Base-by-base conservation (phyloP, 2,113 vertebrate genomes). In the rat (Rattus norvegicus) region DNA sequence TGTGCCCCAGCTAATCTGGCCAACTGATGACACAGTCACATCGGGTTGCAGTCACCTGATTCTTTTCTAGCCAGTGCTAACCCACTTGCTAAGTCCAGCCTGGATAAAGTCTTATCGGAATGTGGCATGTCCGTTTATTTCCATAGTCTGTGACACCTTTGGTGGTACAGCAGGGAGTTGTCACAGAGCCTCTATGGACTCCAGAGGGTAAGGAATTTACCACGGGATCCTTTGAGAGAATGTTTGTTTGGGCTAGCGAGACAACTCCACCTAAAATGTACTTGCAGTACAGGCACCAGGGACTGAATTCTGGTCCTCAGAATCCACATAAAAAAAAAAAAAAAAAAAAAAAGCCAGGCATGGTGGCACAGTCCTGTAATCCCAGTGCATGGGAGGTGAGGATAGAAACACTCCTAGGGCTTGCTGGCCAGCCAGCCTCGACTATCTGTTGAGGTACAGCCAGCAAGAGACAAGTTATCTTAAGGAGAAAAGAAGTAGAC, bases 61-160 rank as follows among this genome's bases (percentile, higher is more conserved):
- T 83, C 56, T 80, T 94, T 86, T 26, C 59, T 65, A 47, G 26
- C 8, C 70, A 94, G 94, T 28, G 26, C 20, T 10, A 92, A 24
- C 6, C 43, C 26, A 75, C 36, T n/a, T 69, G 17, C 76, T 54
- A 92, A 96, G 56, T 92, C 39, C 43, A 84, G n/a, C 3, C 70
- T 79, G 39, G 39, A 73, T 91, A 88, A 88, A 67, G 52, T 96
- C 84, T 89, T 93, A 20, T 89, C 88, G 28, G 24, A 83, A 86
- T 17, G 73, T n/a, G 36, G 0, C 75, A 26, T 75, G 20, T 33
- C 70, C 61, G 10, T 26, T 69, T 49, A 52, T 80, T 28, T 92
- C 65, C 28, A 72, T 13, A 67, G 30, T 5, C 47, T 30, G 10
- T 79, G 26, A 3, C 49, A 89, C 4, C 33, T 86, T 67, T 81